Evolutionary conservation across 2,113 vertebrate species (phyloP), one percentile per base, ranked within the genome.

Genomic region (Collichthys lucidus): DNA sequence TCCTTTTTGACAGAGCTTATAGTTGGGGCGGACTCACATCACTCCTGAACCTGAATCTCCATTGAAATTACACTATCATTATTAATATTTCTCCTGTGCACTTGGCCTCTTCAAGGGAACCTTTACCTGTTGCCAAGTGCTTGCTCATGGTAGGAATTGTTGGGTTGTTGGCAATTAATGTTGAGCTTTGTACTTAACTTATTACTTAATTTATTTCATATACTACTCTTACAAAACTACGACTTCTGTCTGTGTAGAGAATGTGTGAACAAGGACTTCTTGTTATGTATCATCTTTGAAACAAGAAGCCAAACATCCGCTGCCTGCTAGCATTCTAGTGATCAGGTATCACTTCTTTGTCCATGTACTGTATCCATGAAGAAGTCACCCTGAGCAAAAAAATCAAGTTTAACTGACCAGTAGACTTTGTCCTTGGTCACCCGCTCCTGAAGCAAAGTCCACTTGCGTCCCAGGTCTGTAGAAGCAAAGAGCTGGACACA

Each of bases 341-440:
- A 12, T 12, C 11, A 3, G 11, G 11, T 14, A 14, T 52, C 50
- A 12, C 46, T 40, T 20, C 29, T 62, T 61, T 50, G 4, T 40
- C 11, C 17, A 61, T 49, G 26, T 57, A 19, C 44, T 53, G 11
- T 8, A 4, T 71, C 9, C 15, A 16, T 31, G 14, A 56, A 24
- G 6, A 26, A 31, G 19, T 50, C 7, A 10, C 12, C 55, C 1
- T 2, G 8, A 15, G 40, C 16, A 19, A 75, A 10, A 22, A 56
- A 82, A 67, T 15, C 42, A 57, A 42, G 17, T 15, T 40, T 0
- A 4, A 91, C 83, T 93, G 62, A 99, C 98, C 98, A 99, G 94
- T 96, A 99, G 60, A 98, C 93, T 71, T 94, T 95, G 83, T 98
- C 98, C 91, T 98, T 98, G 81, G 97, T 97, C 82, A 98, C 98